Base-by-base conservation (phyloP, 2,797 vertebrate genomes). In the Periparus ater region DNA sequence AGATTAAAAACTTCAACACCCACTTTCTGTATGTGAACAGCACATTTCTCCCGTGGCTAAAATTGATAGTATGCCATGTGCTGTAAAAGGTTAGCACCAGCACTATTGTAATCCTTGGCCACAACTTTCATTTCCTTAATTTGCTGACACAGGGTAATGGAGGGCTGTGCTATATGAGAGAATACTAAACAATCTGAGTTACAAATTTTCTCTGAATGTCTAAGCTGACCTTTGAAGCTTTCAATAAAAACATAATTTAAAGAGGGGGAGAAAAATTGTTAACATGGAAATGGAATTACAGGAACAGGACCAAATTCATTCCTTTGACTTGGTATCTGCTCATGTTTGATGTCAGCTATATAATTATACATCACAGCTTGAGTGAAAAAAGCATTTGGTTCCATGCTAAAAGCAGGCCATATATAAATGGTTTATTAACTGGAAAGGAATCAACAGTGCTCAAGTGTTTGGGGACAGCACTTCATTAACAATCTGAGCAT, bases 101-200 rank as follows among this genome's bases (percentile, higher is more conserved):
- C 60, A 61, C 94, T 93, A 96, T 95, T 96, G 96, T 96, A 96
- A 96, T 93, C 91, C 77, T 96, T 97, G 94, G 94, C 95, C 91
- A 88, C 88, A 85, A 55, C 54, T 87, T 94, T 62, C 80, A 78
- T 92, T 95, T 92, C 82, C 94, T 82, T 95, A 95, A 93, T 95
- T 91, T 96, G 95, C 47, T 73, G 90, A 94, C 66, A 91, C 90
- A 40, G 81, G 83, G 21, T 73, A 88, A 86, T 9, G 53, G 23
- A n/a, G 70, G 34, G 67, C 80, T 89, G 53, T 70, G 67, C 86
- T 70, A 29, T 61, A 12, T 9, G 48, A 89, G 68, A 82, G 87
- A 95, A 95, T 62, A 80, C 90, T 91, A 93, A 94, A 85, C 74
- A 79, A 93, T 63, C 42, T 0, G 3, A 94, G 91, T 81, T 92